Base-by-base conservation (phyloP, 2,888 invertebrate genomes). In the Nemurella pictetii region DNA sequence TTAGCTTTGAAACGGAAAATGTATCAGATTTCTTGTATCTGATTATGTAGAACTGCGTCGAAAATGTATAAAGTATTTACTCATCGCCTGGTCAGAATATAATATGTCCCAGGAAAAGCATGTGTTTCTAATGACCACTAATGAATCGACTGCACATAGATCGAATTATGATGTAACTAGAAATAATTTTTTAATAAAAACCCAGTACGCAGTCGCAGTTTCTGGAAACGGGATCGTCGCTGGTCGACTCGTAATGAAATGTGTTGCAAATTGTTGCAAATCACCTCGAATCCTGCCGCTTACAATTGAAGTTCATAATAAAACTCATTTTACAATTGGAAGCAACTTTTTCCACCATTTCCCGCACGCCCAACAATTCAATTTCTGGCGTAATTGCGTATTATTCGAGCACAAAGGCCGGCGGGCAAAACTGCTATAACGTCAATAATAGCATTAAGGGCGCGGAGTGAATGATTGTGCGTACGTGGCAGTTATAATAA, bases 401-500 rank as follows among this genome's bases (percentile, higher is more conserved):
- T 55, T 55, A 55, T 55, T 55, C 5, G 55, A 12, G 55, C 20
- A 55, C 15, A 55, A 55, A 55, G 9, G 55, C 15, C 9, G 9
- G 35, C 35, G 20, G 55, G 55, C 55, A 20, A 55, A 55, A 55
- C 55, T 55, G 55, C 55, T 55, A 12, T 55, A 55, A 20, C 55
- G 55, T 55, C 55, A 55, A 55, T 55, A 12, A 55, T 20, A 20
- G 12, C 55, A 55, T 55, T 55, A 55, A 55, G 12, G 55, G 55
- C 55, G 55, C 55, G 20, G 20, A 55, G 55, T 55, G 55, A 55
- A 55, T 20, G 55, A 75, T 75, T 26, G 75, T 75, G 28, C 75
- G 75, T 75, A 12, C 55, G 28, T 26, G 28, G 28, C 30, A 28
- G 78, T 82, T 28, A 82, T 82, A 81, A 81, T 55, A 81, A 35